A percentile compares a stretch with the other conserved stretches of the same genome.
These are phyloP conservation scores for Centrocercus urophasianus DNA, from an alignment of 2,113 vertebrate species.

Conservation along the genomic window DNA sequence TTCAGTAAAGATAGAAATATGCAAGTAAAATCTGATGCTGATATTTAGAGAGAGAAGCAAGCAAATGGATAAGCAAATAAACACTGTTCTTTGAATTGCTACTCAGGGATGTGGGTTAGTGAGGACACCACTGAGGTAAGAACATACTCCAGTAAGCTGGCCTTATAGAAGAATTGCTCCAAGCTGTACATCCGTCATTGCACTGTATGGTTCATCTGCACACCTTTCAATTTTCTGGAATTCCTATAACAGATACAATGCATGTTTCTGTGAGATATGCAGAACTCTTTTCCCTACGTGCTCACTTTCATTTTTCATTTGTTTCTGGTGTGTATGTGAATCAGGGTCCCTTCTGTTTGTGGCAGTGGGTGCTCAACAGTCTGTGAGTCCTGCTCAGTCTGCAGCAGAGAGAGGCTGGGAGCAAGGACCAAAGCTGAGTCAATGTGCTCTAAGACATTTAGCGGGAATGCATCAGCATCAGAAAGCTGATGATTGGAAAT, in stretches of 20 bases:
- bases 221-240: neutral
- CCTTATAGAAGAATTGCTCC: neutral
- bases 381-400: neutral
- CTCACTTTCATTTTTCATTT: neutral
- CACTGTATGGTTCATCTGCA: neutral
- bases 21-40: accelerated
- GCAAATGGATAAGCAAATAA: neutral
- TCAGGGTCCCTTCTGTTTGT: neutral
- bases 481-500: neutral
- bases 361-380: neutral
- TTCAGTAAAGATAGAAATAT: neutral
- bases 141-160: neutral
- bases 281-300: neutral
- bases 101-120: neutral
- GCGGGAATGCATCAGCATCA: neutral
- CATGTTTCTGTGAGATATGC: neutral
- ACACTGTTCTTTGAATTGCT: neutral
- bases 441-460: neutral
- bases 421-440: neutral
- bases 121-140: neutral
- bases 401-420: neutral
- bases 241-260: neutral
- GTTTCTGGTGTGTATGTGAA: neutral
- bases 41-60: neutral
- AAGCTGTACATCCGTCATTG: neutral